A percentile compares a stretch with the other conserved stretches of the same genome.
Conservation (phyloP, 2,888 invertebrate genomes). For the Linyphia triangularis region DNA sequence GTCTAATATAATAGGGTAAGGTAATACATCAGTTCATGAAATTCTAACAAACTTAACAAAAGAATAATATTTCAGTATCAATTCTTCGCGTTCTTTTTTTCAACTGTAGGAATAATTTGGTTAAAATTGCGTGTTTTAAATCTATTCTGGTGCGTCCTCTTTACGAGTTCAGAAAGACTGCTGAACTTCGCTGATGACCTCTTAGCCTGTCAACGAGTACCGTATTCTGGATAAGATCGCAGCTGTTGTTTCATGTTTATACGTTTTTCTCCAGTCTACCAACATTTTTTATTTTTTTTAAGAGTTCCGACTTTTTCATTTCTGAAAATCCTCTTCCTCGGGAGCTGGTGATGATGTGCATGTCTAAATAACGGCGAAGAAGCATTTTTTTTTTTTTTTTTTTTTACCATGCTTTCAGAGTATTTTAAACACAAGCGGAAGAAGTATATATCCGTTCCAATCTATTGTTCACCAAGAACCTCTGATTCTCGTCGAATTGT, state of each 20-base stretch:
- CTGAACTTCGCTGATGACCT: conserved; percentile 53
- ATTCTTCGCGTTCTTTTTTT: not conserved
- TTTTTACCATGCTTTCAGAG: not conserved
- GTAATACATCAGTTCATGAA: no score
- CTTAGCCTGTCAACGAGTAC: conserved; percentile 37
- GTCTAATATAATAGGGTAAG: no score
- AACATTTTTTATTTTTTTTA: conserved; percentile 30
- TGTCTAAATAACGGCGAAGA: conserved; percentile 22
- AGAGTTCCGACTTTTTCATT: not conserved
- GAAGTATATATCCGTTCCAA: no score
- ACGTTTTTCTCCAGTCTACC: conserved; percentile 1
- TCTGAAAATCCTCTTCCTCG: not conserved
- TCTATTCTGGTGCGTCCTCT: not conserved
- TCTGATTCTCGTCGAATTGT: not conserved
- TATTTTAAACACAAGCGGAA: not conserved
- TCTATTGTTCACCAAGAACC: not conserved
- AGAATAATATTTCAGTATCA: no score
- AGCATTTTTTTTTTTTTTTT: not conserved
- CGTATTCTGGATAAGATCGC: conserved; percentile 54
- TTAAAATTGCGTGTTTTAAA: no score
- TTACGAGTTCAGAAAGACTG: not conserved
- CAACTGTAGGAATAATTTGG: not conserved
- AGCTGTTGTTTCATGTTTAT: conserved; percentile 47
- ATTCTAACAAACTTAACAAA: no score
- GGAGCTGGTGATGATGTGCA: conserved; percentile 42